phyloP scores from a whole-genome alignment of 2,113 vertebrate genomes.

The Nycticorax nycticorax region DNA sequence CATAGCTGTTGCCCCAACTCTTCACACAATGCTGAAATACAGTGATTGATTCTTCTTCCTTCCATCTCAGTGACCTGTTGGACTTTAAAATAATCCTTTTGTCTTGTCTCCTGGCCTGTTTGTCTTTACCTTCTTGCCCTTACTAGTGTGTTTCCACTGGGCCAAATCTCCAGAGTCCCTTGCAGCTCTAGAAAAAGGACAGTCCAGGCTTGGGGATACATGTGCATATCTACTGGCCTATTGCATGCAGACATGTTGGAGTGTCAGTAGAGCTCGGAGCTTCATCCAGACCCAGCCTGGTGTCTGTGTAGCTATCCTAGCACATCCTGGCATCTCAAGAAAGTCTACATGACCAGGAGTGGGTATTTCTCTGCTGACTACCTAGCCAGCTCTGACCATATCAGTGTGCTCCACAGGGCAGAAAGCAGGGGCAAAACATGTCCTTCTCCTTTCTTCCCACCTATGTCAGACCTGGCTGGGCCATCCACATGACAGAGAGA shows the following conservation, averaged over 20 bases:
- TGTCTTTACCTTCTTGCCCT: neutral
- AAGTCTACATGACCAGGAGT: neutral
- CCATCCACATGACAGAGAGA: neutral
- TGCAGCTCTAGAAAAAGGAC: neutral
- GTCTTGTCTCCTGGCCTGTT: neutral
- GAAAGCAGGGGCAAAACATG: neutral
- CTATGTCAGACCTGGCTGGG: neutral
- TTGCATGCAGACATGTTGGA: fast-evolving
- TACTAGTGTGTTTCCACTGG: neutral
- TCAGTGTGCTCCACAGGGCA: neutral
- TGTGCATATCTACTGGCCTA: neutral
- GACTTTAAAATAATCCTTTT: neutral
- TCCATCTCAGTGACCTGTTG: neutral
- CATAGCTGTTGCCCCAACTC: neutral
- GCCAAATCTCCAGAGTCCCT: neutral
- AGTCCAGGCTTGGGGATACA: neutral
- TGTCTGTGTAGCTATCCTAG: neutral
- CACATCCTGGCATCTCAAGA: neutral
- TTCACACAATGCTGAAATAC: neutral
- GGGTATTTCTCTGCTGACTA: neutral
- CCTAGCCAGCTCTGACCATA: neutral
- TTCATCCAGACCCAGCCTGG: neutral
- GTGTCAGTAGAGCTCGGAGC: fast-evolving
- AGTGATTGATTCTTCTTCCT: neutral
- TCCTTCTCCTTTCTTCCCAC: neutral